These are phyloP conservation scores for Zaprionus ornatus DNA, from an alignment of 1,140 invertebrate genomes.

Conservation along the genomic window DNA sequence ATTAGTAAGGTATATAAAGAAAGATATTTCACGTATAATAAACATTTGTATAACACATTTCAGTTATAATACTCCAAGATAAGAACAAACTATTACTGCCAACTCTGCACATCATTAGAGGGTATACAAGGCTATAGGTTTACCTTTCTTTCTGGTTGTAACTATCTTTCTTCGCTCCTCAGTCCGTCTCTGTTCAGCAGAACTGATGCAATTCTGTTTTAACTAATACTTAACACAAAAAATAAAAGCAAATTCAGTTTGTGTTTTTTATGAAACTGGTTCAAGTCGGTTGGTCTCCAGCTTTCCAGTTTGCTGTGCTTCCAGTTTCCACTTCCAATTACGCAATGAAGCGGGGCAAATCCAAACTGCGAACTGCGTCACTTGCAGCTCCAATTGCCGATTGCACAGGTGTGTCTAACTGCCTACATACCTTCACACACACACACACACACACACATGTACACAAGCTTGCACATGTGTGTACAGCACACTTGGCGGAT, in stretches of 20 bases:
- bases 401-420: slow-evolving; percentile 71
- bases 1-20: too few species aligned
- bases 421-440: slow-evolving; percentile 1
- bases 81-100: too few species aligned
- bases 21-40: background rate
- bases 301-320: slow-evolving; percentile 1
- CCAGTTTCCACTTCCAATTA: slow-evolving; percentile 38
- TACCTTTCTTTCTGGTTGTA: too few species aligned
- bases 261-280: slow-evolving; percentile 34
- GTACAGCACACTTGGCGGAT: slow-evolving; percentile 12
- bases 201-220: background rate
- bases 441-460: slow-evolving; percentile 9
- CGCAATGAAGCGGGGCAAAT: slow-evolving; percentile 58
- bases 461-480: background rate
- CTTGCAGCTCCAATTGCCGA: slow-evolving; percentile 50
- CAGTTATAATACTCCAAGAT: too few species aligned
- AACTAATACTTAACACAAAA: background rate
- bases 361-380: slow-evolving; percentile 53
- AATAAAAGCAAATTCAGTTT: slow-evolving; percentile 13
- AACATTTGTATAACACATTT: too few species aligned
- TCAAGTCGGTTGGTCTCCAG: slow-evolving; percentile 13
- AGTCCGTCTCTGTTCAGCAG: background rate
- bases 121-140: too few species aligned
- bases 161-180: background rate
- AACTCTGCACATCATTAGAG: too few species aligned